Evolutionary conservation across 2,797 vertebrate genomes (phyloP).

Genomic region (Micropoecilia bifurca): DNA sequence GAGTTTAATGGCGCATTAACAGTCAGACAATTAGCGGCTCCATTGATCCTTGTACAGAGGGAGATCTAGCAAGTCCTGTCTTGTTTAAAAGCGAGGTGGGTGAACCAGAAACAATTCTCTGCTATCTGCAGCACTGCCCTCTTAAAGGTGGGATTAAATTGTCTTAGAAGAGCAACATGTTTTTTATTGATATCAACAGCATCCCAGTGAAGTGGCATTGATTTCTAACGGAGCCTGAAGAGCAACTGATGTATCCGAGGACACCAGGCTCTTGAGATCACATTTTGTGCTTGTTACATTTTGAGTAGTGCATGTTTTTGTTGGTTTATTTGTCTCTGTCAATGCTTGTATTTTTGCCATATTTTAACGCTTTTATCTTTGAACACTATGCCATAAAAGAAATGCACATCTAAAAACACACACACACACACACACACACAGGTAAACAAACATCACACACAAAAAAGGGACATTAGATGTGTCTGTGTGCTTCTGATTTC

Average conservation of each 20-base stretch:
- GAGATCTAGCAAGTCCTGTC: conserved; percentile 13
- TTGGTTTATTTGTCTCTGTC: neutral
- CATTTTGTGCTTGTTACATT: neutral
- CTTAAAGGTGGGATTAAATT: conserved; percentile 6
- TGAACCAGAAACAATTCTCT: conserved; percentile 3
- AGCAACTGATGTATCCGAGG: neutral
- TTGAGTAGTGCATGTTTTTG: neutral
- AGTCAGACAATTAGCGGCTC: conserved; percentile 47
- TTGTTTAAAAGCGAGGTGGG: conserved; percentile 21
- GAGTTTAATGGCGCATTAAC: conserved; percentile 45
- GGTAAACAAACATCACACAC: conserved; percentile 26
- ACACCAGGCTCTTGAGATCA: neutral
- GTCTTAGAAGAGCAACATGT: neutral
- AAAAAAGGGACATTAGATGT: conserved; percentile 3
- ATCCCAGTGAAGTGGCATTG: neutral
- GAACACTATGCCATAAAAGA: conserved; percentile 11
- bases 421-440: neutral
- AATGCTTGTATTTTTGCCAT: conserved; percentile 14
- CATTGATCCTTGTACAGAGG: conserved; percentile 31
- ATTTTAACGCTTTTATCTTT: neutral
- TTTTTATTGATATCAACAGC: neutral
- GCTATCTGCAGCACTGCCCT: conserved; percentile 3
- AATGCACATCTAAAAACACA: conserved; percentile 13
- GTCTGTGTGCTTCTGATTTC: conserved; percentile 31
- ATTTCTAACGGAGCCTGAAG: neutral